Percentiles rank a stretch among this genome's conserved stretches.
Evolutionary conservation across 2,888 invertebrate genomes (phyloP).

Genomic region (Eulithis prunata): DNA sequence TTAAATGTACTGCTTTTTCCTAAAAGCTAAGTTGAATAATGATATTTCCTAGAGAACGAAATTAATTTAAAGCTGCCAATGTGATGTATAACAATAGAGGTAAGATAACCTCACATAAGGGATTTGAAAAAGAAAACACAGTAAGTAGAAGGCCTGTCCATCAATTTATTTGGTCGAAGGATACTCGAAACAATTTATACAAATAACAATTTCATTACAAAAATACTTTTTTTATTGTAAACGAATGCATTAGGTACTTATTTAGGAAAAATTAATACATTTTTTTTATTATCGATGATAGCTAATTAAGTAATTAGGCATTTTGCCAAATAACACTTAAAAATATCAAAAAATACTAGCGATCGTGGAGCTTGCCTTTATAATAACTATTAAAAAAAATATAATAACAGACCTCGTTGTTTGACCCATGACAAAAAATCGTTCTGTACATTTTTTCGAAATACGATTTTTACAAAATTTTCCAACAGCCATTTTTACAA

Average conservation of each 20-base stretch:
- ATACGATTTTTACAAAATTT: too few species aligned
- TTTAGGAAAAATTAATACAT: constrained; percentile 27
- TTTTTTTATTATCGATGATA: constrained; percentile 15
- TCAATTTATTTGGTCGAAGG: constrained; percentile 35
- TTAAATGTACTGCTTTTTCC: constrained; percentile 1
- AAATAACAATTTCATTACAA: constrained; percentile 32
- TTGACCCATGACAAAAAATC: too few species aligned
- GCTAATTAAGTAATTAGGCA: constrained; percentile 17
- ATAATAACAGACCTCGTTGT: too few species aligned
- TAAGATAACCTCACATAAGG: constrained; percentile 21
- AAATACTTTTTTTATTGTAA: constrained; percentile 24
- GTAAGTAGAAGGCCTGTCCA: constrained; percentile 22
- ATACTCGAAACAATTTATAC: constrained; percentile 27
- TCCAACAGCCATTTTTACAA: too few species aligned
- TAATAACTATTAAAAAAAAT: not conserved
- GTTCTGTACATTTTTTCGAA: too few species aligned
- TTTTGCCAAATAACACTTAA: constrained; percentile 27
- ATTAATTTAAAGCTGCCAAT: constrained; percentile 15
- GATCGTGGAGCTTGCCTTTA: constrained; percentile 22
- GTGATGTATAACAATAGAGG: constrained; percentile 11
- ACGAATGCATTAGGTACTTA: constrained; percentile 25
- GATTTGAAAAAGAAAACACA: constrained; percentile 30
- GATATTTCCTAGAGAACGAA: not conserved
- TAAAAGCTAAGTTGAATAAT: not conserved
- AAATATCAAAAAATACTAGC: constrained; percentile 15